Evolutionary conservation across 1,140 invertebrate species (phyloP).

Genomic region (Oppia nitens): DNA sequence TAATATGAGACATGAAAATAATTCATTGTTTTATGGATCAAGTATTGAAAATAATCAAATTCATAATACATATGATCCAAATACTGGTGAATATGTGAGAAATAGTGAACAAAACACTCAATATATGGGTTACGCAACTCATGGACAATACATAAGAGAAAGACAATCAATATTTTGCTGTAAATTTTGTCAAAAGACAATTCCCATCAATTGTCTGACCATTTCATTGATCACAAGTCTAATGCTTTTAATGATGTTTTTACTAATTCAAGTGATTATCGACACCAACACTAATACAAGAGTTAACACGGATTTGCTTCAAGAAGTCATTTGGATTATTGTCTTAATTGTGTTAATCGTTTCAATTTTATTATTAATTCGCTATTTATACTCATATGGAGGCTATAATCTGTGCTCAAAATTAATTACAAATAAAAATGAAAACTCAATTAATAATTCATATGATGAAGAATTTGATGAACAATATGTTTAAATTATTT

Average conservation of each 20-base stretch:
- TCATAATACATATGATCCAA: conserved; percentile 5
- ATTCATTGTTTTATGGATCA: too few relatives aligned
- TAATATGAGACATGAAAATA: background rate
- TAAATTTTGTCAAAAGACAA: conserved; percentile 5
- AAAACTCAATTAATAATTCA: background rate
- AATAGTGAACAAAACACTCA: background rate
- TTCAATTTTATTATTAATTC: background rate
- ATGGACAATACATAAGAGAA: background rate
- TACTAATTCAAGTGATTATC: background rate
- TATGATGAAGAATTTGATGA: background rate
- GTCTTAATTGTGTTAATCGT: background rate
- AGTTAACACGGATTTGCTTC: background rate
- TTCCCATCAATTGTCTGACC: conserved; percentile 14
- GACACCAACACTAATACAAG: background rate
- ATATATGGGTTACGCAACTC: background rate
- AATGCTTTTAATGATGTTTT: conserved; percentile 11
- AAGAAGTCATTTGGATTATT: conserved; percentile 8
- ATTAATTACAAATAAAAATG: background rate
- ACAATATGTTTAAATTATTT: background rate
- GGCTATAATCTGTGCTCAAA: background rate
- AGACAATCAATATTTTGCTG: conserved; percentile 10
- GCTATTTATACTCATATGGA: background rate
- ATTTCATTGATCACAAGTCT: conserved; percentile 11
- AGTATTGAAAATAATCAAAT: background rate
- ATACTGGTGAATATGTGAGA: conserved; percentile 9